These are phyloP conservation scores for Selene dorsalis DNA, from an alignment of 2,797 vertebrate species.

Conservation along the genomic window DNA sequence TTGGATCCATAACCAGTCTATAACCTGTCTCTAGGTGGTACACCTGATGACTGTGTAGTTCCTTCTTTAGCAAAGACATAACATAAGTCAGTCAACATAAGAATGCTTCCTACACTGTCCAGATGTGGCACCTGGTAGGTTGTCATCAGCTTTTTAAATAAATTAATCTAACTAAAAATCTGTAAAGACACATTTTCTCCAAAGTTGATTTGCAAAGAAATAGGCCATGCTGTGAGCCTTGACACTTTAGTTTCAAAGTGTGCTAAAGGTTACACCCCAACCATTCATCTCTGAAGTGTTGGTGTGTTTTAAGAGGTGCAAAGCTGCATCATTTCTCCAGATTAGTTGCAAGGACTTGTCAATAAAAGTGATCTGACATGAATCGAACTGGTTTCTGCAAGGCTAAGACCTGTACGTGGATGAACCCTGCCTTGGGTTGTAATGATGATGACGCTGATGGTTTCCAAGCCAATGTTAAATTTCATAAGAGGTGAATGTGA, in stretches of 20 bases:
- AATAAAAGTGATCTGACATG: neutral
- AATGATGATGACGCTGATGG: conserved; percentile 5
- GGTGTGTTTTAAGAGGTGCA: neutral
- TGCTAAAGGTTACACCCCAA: neutral
- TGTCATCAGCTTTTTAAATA: neutral
- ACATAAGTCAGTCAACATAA: neutral
- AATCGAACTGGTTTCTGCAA: conserved; percentile 3
- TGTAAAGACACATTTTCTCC: conserved; percentile 4
- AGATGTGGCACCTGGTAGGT: neutral
- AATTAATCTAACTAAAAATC: neutral
- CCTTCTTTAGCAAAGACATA: conserved; percentile 5
- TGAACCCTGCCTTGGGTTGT: conserved; percentile 3
- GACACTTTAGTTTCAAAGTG: neutral
- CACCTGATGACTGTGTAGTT: neutral
- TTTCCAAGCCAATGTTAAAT: conserved; percentile 33
- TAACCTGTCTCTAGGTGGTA: neutral
- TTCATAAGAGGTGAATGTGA: conserved; percentile 65
- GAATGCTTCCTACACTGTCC: neutral
- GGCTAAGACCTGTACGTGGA: neutral
- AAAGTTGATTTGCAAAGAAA: neutral
- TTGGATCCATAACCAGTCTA: neutral
- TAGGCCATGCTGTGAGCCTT: neutral
- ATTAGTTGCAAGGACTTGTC: neutral
- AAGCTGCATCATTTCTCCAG: fast-evolving
- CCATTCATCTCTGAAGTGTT: neutral